Conservation (phyloP, 1,140 invertebrate species). For the Eciton burchellii region DNA sequence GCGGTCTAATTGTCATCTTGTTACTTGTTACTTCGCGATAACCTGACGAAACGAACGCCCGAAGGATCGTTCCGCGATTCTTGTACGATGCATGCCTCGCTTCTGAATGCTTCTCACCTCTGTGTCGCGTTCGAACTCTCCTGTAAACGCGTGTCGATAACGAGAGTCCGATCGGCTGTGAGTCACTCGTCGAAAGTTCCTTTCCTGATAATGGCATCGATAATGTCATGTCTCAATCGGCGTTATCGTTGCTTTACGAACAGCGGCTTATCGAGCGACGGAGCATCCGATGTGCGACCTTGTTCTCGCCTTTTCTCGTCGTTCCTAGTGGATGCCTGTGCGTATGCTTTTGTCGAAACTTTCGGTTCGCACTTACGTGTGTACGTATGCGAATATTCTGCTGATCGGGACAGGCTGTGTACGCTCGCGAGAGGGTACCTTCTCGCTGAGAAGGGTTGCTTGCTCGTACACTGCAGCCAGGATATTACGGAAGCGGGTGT, state of each 20-base stretch:
- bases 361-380: slow-evolving; percentile 50
- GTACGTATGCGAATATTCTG: slow-evolving; percentile 35
- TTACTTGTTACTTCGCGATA: too few relatives aligned
- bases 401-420: slow-evolving; percentile 36
- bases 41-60: too few relatives aligned
- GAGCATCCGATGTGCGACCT: slow-evolving; percentile 49
- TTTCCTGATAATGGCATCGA: slow-evolving; percentile 53
- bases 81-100: too few relatives aligned
- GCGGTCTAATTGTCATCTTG: too few relatives aligned
- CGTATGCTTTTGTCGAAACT: slow-evolving; percentile 66
- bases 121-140: neutral
- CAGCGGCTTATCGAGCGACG: slow-evolving; percentile 67
- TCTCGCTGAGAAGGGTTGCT: slow-evolving; percentile 39
- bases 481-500: slow-evolving; percentile 83
- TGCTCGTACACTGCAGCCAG: slow-evolving; percentile 66
- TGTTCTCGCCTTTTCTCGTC: slow-evolving; percentile 30
- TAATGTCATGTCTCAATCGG: slow-evolving; percentile 40
- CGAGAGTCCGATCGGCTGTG: slow-evolving; percentile 26
- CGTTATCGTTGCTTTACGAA: slow-evolving; percentile 52
- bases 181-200: slow-evolving; percentile 65
- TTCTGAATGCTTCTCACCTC: neutral
- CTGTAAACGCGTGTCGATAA: neutral
- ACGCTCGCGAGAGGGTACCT: slow-evolving; percentile 53
- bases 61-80: too few relatives aligned
- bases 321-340: slow-evolving; percentile 39